phyloP scores from a whole-genome alignment of 2,888 invertebrate genomes.

The Lepidochitona cinerea region DNA sequence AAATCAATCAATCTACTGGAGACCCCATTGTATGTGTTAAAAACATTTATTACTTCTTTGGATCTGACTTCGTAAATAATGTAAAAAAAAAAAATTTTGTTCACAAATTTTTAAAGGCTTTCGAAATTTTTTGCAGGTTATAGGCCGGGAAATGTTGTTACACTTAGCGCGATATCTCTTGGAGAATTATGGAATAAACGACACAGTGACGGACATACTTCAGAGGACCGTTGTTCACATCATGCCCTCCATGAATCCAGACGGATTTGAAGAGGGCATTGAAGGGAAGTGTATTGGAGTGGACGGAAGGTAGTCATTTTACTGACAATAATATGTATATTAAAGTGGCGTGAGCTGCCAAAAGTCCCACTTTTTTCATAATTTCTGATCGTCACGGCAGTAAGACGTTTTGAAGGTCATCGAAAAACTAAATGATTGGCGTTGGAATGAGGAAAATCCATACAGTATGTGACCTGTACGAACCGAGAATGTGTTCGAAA shows the following conservation, averaged over 20 bases:
- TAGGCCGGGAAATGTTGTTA: constrained; percentile 93
- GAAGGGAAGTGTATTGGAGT: background rate
- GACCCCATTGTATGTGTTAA: too few relatives aligned
- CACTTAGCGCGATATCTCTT: constrained; percentile 89
- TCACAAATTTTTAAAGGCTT: background rate
- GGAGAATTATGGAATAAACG: constrained; percentile 80
- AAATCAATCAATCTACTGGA: too few relatives aligned
- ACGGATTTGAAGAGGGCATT: constrained; percentile 78
- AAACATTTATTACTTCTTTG: too few relatives aligned
- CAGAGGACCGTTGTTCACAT: constrained; percentile 97
- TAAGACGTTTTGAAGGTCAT: too few relatives aligned
- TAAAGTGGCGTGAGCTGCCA: too few relatives aligned
- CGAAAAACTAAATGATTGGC: too few relatives aligned
- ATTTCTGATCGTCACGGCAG: too few relatives aligned
- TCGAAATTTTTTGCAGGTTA: background rate
- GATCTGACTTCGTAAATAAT: too few relatives aligned
- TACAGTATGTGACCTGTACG: too few relatives aligned
- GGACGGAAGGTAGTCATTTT: background rate
- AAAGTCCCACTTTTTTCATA: background rate
- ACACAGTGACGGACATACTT: constrained; percentile 89
- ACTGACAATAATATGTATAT: background rate
- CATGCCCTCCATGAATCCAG: constrained; percentile 98
- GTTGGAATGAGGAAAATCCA: too few relatives aligned
- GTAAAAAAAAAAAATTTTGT: too few relatives aligned
- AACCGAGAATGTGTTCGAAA: too few relatives aligned